Base-by-base conservation (phyloP, 2,797 vertebrate species). In the Acanthiza pusilla region DNA sequence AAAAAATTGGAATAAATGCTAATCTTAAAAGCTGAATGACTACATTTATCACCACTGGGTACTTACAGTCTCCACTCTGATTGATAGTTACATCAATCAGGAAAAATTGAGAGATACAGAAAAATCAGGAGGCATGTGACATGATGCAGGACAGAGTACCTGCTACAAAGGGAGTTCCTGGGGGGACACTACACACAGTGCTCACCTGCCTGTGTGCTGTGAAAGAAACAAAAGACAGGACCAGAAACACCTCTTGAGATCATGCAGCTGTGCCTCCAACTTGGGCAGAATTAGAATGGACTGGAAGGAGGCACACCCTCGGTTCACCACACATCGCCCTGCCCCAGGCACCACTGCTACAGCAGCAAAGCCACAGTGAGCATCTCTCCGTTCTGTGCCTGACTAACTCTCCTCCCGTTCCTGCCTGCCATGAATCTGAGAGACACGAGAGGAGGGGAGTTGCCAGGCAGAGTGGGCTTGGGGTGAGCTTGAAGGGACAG, bases 391-490 rank as follows among this genome's bases (percentile, higher is more conserved):
- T 47, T 45, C 54, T 20, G 16, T 8, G 11, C 43, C 38, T 10
- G 40, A 54, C 25, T 76, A 58, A 68, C n/a, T 18, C 43, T 45
- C 20, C 58, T 40, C 16, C 30, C 7, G 4, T 5, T 54, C 34
- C 45, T 32, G 32, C 32, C 45, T 73, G 26, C 15, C 32, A 0
- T 8, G 29, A 34, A 32, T 30, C 20, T 43, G 62, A 60, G 54
- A 47, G 20, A 27, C 2, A 13, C 22, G 15, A 38, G 15, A 3
- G n/a, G 29, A 74, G 23, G 6, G 4, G 4, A 42, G 5, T 3
- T 0, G 0, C 3, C 17, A 17, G 11, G 17, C 1, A 0, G 60
- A 16, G 10, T 4, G 11, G 48, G 8, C 25, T 3, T 1, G 0
- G 32, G 25, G 6, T 29, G 25, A 38, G 18, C 50, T 16, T n/a